Conservation (phyloP, 2,113 vertebrate species). For the Dasyurus viverrinus region DNA sequence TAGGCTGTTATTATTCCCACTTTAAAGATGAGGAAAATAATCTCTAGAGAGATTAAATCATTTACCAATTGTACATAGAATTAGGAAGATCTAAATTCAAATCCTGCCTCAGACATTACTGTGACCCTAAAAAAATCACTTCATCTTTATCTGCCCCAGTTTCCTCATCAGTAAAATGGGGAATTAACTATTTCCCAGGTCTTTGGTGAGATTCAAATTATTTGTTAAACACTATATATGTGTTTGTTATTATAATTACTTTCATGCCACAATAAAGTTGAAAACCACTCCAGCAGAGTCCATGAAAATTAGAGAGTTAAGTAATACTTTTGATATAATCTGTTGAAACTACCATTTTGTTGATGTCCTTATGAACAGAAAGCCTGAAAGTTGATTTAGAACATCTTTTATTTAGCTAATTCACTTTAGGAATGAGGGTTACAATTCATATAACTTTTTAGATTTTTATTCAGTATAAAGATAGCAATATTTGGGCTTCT, state of each 20-base stretch:
- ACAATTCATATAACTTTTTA: background rate
- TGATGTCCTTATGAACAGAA: background rate
- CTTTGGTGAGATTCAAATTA: background rate
- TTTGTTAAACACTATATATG: background rate
- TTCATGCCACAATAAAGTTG: background rate
- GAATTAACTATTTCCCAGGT: background rate
- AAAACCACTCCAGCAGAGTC: background rate
- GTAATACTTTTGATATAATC: background rate
- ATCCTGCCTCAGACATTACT: background rate
- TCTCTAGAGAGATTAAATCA: background rate
- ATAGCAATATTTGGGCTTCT: background rate
- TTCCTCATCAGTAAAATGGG: background rate
- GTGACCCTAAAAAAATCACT: background rate
- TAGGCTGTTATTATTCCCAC: background rate
- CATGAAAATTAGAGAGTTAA: background rate
- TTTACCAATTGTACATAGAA: background rate
- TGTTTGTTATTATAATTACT: background rate
- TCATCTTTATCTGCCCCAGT: background rate
- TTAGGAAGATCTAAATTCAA: background rate
- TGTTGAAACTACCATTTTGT: background rate
- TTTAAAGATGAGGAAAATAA: background rate
- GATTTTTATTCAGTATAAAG: background rate
- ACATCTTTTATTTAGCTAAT: background rate
- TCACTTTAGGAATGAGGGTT: background rate
- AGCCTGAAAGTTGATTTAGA: background rate